These are phyloP conservation scores for Brachionus calyciflorus DNA, from an alignment of 1,140 invertebrate genomes.

Conservation along the genomic window DNA sequence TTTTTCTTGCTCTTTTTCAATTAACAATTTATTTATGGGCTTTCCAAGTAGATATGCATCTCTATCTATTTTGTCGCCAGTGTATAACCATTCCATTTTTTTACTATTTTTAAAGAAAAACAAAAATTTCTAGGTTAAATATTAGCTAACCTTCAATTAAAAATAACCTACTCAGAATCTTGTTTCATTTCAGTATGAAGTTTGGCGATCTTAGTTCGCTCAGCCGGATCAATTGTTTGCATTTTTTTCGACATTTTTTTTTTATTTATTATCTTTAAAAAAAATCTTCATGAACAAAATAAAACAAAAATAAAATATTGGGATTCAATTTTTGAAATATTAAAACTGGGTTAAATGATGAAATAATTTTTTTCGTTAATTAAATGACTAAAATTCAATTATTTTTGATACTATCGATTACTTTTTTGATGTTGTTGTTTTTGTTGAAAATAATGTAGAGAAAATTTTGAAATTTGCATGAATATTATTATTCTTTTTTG, in stretches of 20 bases:
- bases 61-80: constrained; percentile 23
- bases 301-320: too few species aligned
- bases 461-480: too few species aligned
- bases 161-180: constrained; percentile 5
- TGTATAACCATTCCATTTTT: constrained; percentile 44
- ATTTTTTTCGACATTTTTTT: constrained; percentile 42
- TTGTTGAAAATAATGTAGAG: too few species aligned
- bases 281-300: too few species aligned
- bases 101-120: constrained; percentile 28
- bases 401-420: too few species aligned
- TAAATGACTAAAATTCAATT: too few species aligned
- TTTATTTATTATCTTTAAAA: not conserved
- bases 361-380: too few species aligned
- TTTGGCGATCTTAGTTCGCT: constrained; percentile 14
- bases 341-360: too few species aligned
- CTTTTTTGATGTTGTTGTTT: too few species aligned
- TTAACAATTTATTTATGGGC: constrained; percentile 32
- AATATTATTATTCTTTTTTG: too few species aligned
- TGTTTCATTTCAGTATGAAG: constrained; percentile 1
- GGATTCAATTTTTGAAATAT: too few species aligned
- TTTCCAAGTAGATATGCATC: constrained; percentile 42
- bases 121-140: too few species aligned
- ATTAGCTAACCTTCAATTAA: not conserved
- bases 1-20: constrained; percentile 17
- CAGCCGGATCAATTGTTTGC: constrained; percentile 43